Conservation (phyloP, 2,797 vertebrate species). For the Glyptemys insculpta region DNA sequence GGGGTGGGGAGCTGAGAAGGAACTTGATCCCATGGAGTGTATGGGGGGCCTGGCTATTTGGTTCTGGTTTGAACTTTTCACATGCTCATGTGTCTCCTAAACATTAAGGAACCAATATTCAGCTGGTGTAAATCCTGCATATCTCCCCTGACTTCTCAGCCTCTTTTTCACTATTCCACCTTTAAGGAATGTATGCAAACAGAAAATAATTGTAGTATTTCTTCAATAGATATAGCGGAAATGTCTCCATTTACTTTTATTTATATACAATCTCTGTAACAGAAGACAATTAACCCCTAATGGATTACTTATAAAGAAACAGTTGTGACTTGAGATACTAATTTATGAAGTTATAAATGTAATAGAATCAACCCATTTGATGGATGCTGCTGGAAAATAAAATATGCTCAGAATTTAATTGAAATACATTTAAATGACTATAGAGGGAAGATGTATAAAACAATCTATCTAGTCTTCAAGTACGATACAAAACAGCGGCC, state of each 20-base stretch:
- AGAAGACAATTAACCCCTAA: background rate
- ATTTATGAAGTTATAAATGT: background rate
- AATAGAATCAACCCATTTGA: background rate
- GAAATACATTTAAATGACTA: constrained; percentile 21
- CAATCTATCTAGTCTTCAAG: background rate
- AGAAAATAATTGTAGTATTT: background rate
- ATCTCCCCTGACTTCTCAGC: rapidly evolving
- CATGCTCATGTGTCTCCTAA: background rate
- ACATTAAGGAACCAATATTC: background rate
- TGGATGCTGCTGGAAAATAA: background rate
- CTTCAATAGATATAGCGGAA: background rate
- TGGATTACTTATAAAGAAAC: background rate
- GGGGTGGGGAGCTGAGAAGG: background rate
- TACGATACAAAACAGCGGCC: background rate
- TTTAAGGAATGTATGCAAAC: background rate
- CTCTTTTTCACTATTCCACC: background rate
- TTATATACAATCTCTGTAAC: background rate
- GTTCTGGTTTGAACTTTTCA: background rate
- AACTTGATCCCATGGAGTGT: background rate
- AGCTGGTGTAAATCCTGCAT: background rate
- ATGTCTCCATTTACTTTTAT: background rate
- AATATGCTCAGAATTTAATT: constrained; percentile 38
- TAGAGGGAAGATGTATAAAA: constrained; percentile 22
- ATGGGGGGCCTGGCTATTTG: background rate
- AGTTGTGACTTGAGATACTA: background rate